phyloP scores from a whole-genome alignment of 2,797 vertebrate species.

The Sciurus carolinensis region DNA sequence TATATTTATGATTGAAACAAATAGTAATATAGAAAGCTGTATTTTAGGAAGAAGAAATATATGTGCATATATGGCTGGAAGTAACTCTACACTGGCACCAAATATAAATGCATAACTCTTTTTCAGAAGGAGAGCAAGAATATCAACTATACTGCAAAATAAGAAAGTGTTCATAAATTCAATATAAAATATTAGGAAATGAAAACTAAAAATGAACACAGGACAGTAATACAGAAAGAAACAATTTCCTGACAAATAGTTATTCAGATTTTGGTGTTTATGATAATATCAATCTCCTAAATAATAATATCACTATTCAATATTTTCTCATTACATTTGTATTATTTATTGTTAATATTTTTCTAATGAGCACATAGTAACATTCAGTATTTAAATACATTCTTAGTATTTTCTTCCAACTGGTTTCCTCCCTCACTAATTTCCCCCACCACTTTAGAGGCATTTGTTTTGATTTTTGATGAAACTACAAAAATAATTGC shows the following conservation, averaged over 20 bases:
- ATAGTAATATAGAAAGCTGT: not conserved
- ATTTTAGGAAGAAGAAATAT: not conserved
- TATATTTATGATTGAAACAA: not conserved
- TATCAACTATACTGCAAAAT: not conserved
- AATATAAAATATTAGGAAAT: not conserved
- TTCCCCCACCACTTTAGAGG: not conserved
- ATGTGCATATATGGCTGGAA: not conserved
- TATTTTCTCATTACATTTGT: not conserved
- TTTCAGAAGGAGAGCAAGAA: not conserved
- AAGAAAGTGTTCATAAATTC: not conserved
- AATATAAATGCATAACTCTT: not conserved
- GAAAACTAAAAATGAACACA: not conserved
- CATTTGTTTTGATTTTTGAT: not conserved
- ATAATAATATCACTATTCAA: not conserved
- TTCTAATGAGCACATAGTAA: not conserved
- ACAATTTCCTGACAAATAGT: constrained; percentile 25
- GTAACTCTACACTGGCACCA: not conserved
- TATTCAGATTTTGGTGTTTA: not conserved
- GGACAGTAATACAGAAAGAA: not conserved
- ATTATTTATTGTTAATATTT: constrained; percentile 22
- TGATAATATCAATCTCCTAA: not conserved
- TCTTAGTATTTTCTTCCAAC: not conserved
- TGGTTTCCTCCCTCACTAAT: not conserved
- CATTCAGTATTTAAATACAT: not conserved
- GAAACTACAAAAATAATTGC: not conserved